Evolutionary conservation across 2,888 invertebrate genomes (phyloP).

Genomic region (Nemotelus pantherinus): DNA sequence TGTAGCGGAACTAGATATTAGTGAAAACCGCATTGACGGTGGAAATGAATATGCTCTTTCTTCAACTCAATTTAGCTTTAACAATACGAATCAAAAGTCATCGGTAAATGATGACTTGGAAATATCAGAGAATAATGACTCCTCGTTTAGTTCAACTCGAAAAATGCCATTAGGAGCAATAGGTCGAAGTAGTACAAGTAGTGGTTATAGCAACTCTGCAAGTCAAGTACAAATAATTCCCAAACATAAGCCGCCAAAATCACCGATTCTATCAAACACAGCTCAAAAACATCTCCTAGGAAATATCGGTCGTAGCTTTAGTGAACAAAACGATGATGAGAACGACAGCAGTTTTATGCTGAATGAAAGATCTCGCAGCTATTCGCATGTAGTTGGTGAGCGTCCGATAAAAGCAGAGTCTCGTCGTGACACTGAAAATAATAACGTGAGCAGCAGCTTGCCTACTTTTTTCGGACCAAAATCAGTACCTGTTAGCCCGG

Average conservation of each 20-base stretch:
- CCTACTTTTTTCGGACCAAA: slow-evolving; percentile 48
- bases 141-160: slow-evolving; percentile 17
- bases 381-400: slow-evolving; percentile 45
- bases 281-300: slow-evolving; percentile 38
- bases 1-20: slow-evolving; percentile 6
- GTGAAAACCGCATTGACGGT: slow-evolving; percentile 8
- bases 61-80: slow-evolving; percentile 16
- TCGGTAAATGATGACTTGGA: slow-evolving; percentile 22
- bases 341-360: slow-evolving; percentile 41
- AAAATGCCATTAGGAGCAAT: slow-evolving; percentile 42
- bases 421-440: slow-evolving; percentile 16
- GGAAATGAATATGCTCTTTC: slow-evolving; percentile 9
- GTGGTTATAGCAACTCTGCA: background rate
- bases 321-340: slow-evolving; percentile 50
- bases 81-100: slow-evolving; percentile 9
- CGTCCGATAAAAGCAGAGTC: background rate
- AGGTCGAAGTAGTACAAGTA: slow-evolving; percentile 45
- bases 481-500: slow-evolving; percentile 44
- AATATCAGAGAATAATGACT: slow-evolving; percentile 19
- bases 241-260: background rate
- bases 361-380: slow-evolving; percentile 49
- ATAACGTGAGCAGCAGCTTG: slow-evolving; percentile 47
- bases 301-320: slow-evolving; percentile 53
- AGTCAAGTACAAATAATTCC: slow-evolving; percentile 22
- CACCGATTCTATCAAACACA: background rate